Conservation (phyloP, 1,140 invertebrate species). For the Sesamia nonagrioides region DNA sequence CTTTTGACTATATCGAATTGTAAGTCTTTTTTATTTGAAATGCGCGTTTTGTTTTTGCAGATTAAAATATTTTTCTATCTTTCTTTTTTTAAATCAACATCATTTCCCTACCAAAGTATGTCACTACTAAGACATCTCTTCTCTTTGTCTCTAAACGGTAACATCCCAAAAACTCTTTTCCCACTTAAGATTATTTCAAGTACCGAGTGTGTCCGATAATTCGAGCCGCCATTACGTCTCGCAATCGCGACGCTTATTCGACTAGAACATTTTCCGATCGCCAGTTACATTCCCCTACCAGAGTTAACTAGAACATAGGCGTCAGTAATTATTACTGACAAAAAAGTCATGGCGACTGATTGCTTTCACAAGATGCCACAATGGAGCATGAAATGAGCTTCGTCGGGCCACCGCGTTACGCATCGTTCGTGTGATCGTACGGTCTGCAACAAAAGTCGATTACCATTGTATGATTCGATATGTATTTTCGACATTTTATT, state of each 20-base stretch:
- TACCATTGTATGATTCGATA: too few species aligned
- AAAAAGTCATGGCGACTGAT: conserved; percentile 64
- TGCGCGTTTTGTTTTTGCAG: too few species aligned
- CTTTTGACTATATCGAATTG: too few species aligned
- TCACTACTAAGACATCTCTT: too few species aligned
- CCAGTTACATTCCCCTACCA: conserved; percentile 41
- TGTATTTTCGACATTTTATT: too few species aligned
- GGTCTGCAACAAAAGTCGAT: background rate
- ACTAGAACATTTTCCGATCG: conserved; percentile 46
- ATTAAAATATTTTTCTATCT: too few species aligned
- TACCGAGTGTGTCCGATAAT: conserved; percentile 34
- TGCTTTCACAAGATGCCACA: conserved; percentile 75
- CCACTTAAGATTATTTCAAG: conserved; percentile 7
- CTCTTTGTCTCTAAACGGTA: too few species aligned
- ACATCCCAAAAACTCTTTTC: background rate
- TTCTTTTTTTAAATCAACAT: too few species aligned
- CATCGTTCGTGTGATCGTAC: conserved; percentile 53
- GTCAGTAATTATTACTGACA: conserved; percentile 67
- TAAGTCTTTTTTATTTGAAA: too few species aligned
- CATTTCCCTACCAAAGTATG: too few species aligned
- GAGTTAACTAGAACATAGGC: conserved; percentile 64
- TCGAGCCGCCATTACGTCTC: conserved; percentile 29
- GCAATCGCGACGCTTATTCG: conserved; percentile 24
- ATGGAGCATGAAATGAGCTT: conserved; percentile 75
- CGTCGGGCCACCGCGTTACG: conserved; percentile 71